These are phyloP conservation scores for Drosophila anomalipes DNA, from an alignment of 2,888 invertebrate species.

Conservation along the genomic window DNA sequence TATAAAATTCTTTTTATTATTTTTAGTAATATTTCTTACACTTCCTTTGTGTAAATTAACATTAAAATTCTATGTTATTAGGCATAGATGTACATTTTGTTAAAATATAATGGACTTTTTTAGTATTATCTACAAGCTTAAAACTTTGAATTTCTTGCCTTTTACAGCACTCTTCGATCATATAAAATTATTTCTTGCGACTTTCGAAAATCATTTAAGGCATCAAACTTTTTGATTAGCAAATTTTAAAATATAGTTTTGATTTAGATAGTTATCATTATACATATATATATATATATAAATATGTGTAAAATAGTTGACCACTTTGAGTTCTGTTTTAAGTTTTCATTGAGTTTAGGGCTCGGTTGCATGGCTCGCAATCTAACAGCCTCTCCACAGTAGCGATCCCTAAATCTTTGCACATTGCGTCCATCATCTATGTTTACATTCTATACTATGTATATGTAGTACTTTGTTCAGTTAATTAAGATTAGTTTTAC, in stretches of 20 bases:
- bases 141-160: slow-evolving; percentile 25
- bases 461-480: slow-evolving; percentile 37
- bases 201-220: slow-evolving; percentile 50
- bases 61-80: slow-evolving; percentile 50
- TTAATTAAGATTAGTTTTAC: slow-evolving; percentile 25
- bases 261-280: slow-evolving; percentile 16
- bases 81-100: slow-evolving; percentile 33
- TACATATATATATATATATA: background rate
- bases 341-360: slow-evolving; percentile 45
- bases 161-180: slow-evolving; percentile 18
- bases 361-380: slow-evolving; percentile 8
- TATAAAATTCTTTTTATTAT: slow-evolving; percentile 53
- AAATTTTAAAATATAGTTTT: slow-evolving; percentile 21
- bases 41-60: slow-evolving; percentile 60
- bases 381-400: background rate
- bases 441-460: slow-evolving; percentile 32
- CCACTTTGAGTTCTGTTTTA: slow-evolving; percentile 64
- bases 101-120: slow-evolving; percentile 60
- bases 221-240: slow-evolving; percentile 53
- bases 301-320: slow-evolving; percentile 48
- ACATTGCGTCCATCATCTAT: slow-evolving; percentile 57
- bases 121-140: slow-evolving; percentile 49
- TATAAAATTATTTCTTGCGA: slow-evolving; percentile 31
- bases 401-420: slow-evolving; percentile 56
- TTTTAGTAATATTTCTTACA: slow-evolving; percentile 64